These are phyloP conservation scores for Punctoribates punctum DNA, from an alignment of 2,888 invertebrate species.

Conservation along the genomic window DNA sequence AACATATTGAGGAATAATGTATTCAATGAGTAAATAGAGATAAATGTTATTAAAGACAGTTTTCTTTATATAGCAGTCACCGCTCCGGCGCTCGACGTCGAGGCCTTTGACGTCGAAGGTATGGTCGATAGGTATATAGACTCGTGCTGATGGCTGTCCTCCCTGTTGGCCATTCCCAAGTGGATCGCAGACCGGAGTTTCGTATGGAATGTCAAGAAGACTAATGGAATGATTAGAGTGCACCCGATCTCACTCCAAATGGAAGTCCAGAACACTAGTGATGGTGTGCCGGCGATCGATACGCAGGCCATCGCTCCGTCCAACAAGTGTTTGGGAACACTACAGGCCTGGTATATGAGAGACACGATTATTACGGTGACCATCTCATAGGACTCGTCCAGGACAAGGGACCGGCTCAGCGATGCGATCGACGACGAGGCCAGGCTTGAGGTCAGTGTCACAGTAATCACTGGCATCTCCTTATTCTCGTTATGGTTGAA, in stretches of 20 bases:
- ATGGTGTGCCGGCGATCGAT: background rate
- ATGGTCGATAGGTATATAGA: background rate
- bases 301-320: background rate
- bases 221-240: background rate
- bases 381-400: background rate
- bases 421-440: slow-evolving; percentile 21
- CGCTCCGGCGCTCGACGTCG: background rate
- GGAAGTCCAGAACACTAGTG: slow-evolving; percentile 11
- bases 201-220: background rate
- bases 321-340: background rate
- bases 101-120: background rate
- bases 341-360: background rate
- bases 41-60: background rate
- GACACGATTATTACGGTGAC: background rate
- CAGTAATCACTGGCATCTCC: background rate
- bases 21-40: background rate
- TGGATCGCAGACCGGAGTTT: background rate
- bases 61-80: slow-evolving; percentile 1
- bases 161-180: background rate
- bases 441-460: slow-evolving; percentile 8
- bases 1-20: too few relatives aligned
- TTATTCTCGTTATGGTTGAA: background rate
- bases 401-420: background rate
- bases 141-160: background rate
- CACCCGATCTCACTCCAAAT: background rate